Evolutionary conservation across 2,113 vertebrate genomes (phyloP).

Genomic region (Garra rufa): DNA sequence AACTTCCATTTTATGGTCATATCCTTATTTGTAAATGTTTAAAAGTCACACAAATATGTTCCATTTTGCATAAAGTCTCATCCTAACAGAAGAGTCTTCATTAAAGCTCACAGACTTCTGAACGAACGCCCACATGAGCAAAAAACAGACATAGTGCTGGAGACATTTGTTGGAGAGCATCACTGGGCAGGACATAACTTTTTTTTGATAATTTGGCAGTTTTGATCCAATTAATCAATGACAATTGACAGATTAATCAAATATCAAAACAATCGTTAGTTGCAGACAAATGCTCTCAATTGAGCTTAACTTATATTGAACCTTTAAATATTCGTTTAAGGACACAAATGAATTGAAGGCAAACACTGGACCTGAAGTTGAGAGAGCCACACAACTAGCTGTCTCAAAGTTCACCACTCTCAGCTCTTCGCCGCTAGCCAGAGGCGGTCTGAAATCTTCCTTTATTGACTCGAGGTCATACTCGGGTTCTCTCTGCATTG

Average conservation of each 20-base stretch:
- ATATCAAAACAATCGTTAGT: not conserved
- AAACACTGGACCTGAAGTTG: not conserved
- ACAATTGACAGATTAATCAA: not conserved
- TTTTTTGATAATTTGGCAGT: not conserved
- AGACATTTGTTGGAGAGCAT: no score
- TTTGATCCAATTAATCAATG: not conserved
- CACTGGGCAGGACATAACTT: not conserved
- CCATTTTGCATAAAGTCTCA: not conserved
- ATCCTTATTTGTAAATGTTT: no score
- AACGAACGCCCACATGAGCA: not conserved
- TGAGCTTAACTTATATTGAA: not conserved
- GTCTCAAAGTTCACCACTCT: slow-evolving; percentile 40
- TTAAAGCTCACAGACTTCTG: not conserved
- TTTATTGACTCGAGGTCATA: slow-evolving; percentile 47
- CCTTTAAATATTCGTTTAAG: not conserved
- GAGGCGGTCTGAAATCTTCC: not conserved
- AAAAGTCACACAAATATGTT: not conserved
- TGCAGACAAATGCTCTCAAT: not conserved
- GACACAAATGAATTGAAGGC: not conserved
- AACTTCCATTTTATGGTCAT: no score
- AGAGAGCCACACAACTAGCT: not conserved
- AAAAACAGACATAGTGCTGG: not conserved
- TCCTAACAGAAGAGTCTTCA: not conserved
- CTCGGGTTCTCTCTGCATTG: slow-evolving; percentile 21
- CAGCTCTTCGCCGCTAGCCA: not conserved